Evolutionary conservation across 2,797 vertebrate genomes (phyloP), one percentile per base, ranked within the genome.

Genomic region (Carcharodon carcharias): DNA sequence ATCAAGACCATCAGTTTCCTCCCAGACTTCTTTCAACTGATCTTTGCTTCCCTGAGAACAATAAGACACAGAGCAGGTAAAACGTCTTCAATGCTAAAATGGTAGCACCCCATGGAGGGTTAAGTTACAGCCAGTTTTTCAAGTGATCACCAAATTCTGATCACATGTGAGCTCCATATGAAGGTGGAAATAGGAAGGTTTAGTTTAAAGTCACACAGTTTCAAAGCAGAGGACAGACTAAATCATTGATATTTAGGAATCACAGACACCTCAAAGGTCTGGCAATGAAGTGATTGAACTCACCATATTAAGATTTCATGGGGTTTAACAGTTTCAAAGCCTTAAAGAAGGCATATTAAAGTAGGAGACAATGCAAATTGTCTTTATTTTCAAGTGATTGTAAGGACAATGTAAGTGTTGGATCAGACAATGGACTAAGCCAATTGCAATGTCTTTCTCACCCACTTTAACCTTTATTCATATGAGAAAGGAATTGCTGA

Each of bases 11-110:
- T 99, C 99, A 85, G 98, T 97, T 97, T 99, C 99, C 98, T 99
- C 99, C 99, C 99, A 99, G 31, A 99, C 99, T 97, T 99, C 99
- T 97, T 99, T 99, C 96, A 99, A 98, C 96, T 99, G 99, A 97
- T 99, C 99, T 98, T 99, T 99, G 97, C 99, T 99, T 87, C 99
- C 99, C 99, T 99, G 96, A 97, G 96, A 58, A 58, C 31, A 56
- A 56, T 54, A 12, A 69, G 14, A 26, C 12, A 56, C 26, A 73
- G 23, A 95, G 4, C 26, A 9, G 50, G 50, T 73, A 71, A 95
- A 73, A 35, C 2, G 1, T 35, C 14, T 92, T 95, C 14, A 21
- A 50, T 56, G 6, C 9, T 95, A 16, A 73, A 26, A 3, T 21
- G 56, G 1, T 50, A 69, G 67, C 65, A 73, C 31, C 28, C 50